Percentiles rank a stretch among this genome's conserved stretches.
phyloP scores from a whole-genome alignment of 2,113 vertebrate genomes.

The Plecotus auritus region DNA sequence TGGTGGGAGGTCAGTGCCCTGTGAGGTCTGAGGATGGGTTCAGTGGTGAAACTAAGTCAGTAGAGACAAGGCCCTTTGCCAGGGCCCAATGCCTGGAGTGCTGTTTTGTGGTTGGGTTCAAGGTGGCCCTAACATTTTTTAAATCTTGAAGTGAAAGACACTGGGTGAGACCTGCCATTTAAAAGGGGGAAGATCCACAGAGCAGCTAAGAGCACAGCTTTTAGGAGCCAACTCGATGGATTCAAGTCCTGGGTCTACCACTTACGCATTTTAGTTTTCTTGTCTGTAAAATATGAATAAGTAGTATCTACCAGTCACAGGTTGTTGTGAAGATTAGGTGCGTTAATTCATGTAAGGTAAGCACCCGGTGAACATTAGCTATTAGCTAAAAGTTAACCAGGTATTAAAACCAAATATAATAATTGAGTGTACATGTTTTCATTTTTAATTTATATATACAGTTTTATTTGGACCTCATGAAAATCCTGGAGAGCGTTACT shows the following conservation, averaged over 20 bases:
- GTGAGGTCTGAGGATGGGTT: not conserved
- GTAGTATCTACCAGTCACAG: not conserved
- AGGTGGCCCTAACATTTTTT: not conserved
- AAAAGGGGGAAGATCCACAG: not conserved
- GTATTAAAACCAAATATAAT: not conserved
- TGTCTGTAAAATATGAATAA: not conserved
- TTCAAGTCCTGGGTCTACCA: not conserved
- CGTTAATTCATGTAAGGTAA: not conserved
- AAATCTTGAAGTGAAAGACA: not conserved
- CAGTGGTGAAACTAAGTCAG: not conserved
- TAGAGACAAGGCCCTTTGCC: not conserved
- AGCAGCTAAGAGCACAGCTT: not conserved
- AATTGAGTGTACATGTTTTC: not conserved
- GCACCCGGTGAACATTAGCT: not conserved
- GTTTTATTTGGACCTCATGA: not conserved
- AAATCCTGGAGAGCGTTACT: not conserved
- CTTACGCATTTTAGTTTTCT: not conserved
- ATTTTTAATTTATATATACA: not conserved
- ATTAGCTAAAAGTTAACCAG: not conserved
- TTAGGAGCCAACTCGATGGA: not conserved
- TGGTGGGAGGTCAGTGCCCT: not conserved
- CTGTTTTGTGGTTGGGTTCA: not conserved
- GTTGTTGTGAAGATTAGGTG: not conserved
- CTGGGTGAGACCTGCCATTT: not conserved
- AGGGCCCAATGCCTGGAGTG: fast-evolving